Evolutionary conservation across 1,140 invertebrate genomes (phyloP), one percentile per base, ranked within the genome.

Genomic region (Cydia fagiglandana): DNA sequence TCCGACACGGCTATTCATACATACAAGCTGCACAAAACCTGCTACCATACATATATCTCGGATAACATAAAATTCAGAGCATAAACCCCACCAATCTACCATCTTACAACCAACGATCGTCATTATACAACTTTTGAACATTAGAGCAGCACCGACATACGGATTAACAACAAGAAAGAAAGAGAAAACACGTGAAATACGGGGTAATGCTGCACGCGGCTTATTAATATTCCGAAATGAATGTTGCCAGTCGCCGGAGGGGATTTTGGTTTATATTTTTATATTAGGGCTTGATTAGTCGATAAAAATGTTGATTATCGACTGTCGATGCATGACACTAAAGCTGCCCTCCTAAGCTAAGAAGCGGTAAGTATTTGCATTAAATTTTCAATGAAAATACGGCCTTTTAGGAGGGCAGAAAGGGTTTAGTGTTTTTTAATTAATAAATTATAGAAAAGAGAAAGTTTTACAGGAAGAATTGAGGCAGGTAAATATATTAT

Each of bases 221-320:
- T 76, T 76, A 76, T 76, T 76, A 76, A 76, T 76, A 76, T 76
- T 76, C 75, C 45, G 70, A 76, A 76, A 76, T 76, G 75, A 76
- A 76, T 76, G 66, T 76, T 76, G 75, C 75, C 75, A 76, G 68
- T 76, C 41, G 75, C 75, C 75, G 24, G 47, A 41, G 56, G 68
- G 66, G 61, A 70, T 38, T 50, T 41, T 45, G 75, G 61, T 64
- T 47, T 64, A 61, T 64, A 75, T 64, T 75, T 75, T 75, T 74
- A 64, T 64, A 38, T 15, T 76, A 30, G 64, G n/a, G 38, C 17
- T 64, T 12, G 38, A 15, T 24, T 7, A 9, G 38, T 76, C 53
- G 74, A 75, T 75, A 64, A 56, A 64, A 53, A 66, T 75, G 10
- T 68, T 53, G 41, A 75, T 15, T 28, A 15, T 28, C 24, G 38